phyloP scores from a whole-genome alignment of 2,888 invertebrate species.

The Yponomeuta cagnagella region DNA sequence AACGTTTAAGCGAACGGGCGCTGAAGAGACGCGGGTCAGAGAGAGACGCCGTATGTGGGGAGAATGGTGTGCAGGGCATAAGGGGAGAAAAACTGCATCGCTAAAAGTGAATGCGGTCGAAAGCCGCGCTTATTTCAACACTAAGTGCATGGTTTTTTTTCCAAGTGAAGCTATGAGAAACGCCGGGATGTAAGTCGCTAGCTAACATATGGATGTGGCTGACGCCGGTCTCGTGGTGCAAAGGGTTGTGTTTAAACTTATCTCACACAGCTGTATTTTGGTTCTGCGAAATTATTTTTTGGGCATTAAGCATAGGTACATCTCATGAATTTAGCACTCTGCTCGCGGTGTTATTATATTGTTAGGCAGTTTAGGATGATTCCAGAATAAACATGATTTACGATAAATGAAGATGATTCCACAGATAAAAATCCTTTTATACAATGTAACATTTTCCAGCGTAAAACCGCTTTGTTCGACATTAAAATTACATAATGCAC shows the following conservation, averaged over 20 bases:
- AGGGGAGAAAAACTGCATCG: constrained; percentile 75
- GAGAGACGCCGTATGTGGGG: constrained; percentile 57
- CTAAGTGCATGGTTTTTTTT: constrained; percentile 74
- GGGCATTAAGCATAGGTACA: background rate
- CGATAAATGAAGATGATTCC: too few relatives aligned
- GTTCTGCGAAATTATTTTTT: constrained; percentile 8
- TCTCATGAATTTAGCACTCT: background rate
- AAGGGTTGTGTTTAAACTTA: constrained; percentile 1
- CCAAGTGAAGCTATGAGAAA: constrained; percentile 63
- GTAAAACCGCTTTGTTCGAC: background rate
- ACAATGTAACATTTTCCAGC: background rate
- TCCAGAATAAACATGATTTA: too few relatives aligned
- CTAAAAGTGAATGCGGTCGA: constrained; percentile 76
- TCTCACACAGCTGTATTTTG: background rate
- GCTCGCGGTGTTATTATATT: background rate
- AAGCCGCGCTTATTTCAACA: constrained; percentile 72
- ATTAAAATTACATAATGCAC: constrained; percentile 36
- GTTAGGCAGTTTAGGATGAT: too few relatives aligned
- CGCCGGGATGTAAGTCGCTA: constrained; percentile 21
- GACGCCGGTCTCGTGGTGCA: background rate
- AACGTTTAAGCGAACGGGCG: constrained; percentile 58
- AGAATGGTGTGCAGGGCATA: constrained; percentile 69
- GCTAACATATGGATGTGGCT: constrained; percentile 19
- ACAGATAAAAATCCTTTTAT: background rate
- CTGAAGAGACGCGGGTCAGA: constrained; percentile 51